Evolutionary conservation across 2,888 invertebrate genomes (phyloP).

Genomic region (Nyleta sp.): DNA sequence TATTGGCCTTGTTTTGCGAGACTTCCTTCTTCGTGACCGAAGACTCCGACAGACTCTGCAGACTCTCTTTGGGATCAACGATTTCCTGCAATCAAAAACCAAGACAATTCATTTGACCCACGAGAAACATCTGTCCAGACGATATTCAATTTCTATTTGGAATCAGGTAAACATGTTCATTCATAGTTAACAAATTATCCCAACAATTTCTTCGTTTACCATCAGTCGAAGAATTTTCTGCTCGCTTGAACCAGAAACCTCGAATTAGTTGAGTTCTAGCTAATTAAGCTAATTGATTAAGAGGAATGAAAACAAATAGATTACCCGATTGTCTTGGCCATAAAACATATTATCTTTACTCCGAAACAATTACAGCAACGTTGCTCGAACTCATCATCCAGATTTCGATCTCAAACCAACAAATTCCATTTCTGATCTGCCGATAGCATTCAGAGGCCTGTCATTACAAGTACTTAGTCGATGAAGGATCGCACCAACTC

Average conservation of each 20-base stretch:
- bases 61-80: slow-evolving; percentile 72
- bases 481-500: no score
- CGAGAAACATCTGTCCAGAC: neutral
- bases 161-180: no score
- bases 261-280: neutral
- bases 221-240: slow-evolving; percentile 1
- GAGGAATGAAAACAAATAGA: neutral
- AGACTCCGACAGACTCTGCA: slow-evolving; percentile 73
- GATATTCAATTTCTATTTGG: no score
- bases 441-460: no score
- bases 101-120: neutral
- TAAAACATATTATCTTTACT: neutral
- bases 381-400: no score
- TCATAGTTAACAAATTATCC: neutral
- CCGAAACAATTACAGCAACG: no score
- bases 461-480: no score
- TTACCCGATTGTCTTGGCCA: neutral
- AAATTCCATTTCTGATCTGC: no score
- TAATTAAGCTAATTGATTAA: slow-evolving; percentile 7
- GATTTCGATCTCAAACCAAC: no score
- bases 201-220: neutral
- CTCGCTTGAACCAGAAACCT: neutral
- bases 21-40: slow-evolving; percentile 70
- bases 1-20: slow-evolving; percentile 77
- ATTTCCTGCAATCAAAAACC: slow-evolving; percentile 69